Conservation (phyloP, 1,140 invertebrate genomes). For the Drosophila oshimai region DNA sequence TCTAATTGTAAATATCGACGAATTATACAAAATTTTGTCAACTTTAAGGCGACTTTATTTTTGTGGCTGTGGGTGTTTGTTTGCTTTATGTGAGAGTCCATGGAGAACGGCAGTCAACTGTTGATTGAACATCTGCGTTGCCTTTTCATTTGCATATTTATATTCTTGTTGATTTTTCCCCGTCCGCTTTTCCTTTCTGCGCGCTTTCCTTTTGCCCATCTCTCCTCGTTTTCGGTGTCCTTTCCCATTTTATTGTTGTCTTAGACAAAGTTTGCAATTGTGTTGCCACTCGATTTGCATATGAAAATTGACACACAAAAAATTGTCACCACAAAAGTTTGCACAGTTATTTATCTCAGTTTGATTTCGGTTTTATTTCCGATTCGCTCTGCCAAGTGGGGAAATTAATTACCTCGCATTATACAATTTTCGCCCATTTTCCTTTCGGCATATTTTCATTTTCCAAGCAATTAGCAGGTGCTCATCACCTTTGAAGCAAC, state of each 20-base stretch:
- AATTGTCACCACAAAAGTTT: constrained; percentile 40
- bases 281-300: constrained; percentile 59
- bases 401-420: constrained; percentile 28
- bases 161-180: constrained; percentile 56
- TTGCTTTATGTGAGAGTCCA: neutral
- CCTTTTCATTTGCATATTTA: constrained; percentile 71
- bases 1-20: too few relatives aligned
- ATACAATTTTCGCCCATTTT: constrained; percentile 19
- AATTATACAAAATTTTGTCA: too few relatives aligned
- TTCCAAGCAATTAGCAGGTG: constrained; percentile 34
- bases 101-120: constrained; percentile 39
- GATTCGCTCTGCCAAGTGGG: neutral
- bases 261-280: constrained; percentile 61
- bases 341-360: constrained; percentile 17
- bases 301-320: constrained; percentile 60
- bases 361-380: constrained; percentile 15
- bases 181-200: neutral
- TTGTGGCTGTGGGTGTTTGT: neutral
- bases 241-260: constrained; percentile 12
- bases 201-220: neutral
- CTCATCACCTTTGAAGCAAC: constrained; percentile 1
- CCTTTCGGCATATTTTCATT: constrained; percentile 21
- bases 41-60: too few relatives aligned
- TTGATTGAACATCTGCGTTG: constrained; percentile 55
- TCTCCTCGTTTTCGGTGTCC: neutral